Evolutionary conservation across 2,797 vertebrate species (phyloP), one percentile per base, ranked within the genome.

Genomic region (Todus mexicanus): DNA sequence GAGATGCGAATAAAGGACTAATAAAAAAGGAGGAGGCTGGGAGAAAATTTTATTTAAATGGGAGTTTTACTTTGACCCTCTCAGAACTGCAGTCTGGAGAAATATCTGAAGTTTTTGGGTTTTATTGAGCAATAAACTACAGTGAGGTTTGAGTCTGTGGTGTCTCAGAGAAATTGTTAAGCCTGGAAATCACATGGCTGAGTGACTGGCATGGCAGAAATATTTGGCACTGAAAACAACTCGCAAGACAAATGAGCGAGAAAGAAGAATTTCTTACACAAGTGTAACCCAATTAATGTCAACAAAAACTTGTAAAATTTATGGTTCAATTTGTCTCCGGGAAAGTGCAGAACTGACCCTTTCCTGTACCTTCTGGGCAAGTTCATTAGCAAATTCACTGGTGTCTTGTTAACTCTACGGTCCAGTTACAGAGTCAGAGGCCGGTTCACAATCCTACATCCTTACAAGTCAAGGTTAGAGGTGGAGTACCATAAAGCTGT

Each of bases 91-190:
- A 95, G 88, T 40, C 83, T 95, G 92, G 54, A 96, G 91, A 91
- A 97, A 95, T 74, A 95, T 81, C 94, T 93, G 83, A 90, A 95
- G 84, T 47, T 90, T 77, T 90, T 51, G 89, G 26, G 51, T 94
- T 97, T 97, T 95, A 96, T 94, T 96, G 96, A 90, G 97, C 93
- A 96, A 96, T 97, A 97, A 98, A 97, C 79, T 54, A 94, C 79
- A 47, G 96, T 57, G 93, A 94, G 66, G 47, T 54, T 63, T 68
- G 92, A 96, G 96, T 74, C 68, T 91, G 89, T 79, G 93, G 95
- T 91, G 93, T 90, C 93, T 90, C 48, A 23, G 91, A 87, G 91
- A 92, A 94, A 93, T 78, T 84, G 91, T 74, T 95, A 90, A 95
- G 94, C 90, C 93, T 96, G 93, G 96, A 97, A 97, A 97, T 98